Evolutionary conservation across 2,113 vertebrate species (phyloP).

Genomic region (Lathamus discolor): DNA sequence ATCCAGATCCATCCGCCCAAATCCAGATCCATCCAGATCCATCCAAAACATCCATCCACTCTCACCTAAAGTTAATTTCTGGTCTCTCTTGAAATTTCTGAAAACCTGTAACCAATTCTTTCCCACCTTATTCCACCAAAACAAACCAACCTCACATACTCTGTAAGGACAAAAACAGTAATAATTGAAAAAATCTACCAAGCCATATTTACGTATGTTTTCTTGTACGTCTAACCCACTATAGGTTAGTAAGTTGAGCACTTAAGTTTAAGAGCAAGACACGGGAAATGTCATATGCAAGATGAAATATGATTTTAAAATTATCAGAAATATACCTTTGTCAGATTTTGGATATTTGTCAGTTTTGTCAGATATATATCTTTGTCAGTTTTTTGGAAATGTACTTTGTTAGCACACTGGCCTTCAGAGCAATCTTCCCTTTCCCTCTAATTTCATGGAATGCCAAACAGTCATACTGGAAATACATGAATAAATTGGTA

Average conservation of each 20-base stretch:
- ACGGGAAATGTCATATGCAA: neutral
- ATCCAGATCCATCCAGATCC: too few species aligned
- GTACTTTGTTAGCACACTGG: neutral
- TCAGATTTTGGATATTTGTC: neutral
- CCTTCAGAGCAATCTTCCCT: neutral
- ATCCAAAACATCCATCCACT: neutral
- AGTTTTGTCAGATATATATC: neutral
- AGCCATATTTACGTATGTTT: neutral
- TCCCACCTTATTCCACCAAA: neutral
- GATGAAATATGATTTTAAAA: neutral
- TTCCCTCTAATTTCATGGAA: neutral
- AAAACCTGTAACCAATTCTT: neutral
- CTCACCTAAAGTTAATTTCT: neutral
- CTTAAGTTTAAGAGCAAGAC: neutral
- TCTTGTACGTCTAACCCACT: neutral
- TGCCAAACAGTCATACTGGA: neutral
- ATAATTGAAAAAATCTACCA: neutral
- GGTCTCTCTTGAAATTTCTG: neutral
- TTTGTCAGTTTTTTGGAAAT: neutral
- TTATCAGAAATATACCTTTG: neutral
- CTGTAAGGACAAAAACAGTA: neutral
- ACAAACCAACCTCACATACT: neutral
- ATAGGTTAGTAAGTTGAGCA: neutral
- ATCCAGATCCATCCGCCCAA: too few species aligned
- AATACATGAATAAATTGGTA: neutral